phyloP scores from a whole-genome alignment of 2,888 invertebrate species.

The Plebejus melissa region DNA sequence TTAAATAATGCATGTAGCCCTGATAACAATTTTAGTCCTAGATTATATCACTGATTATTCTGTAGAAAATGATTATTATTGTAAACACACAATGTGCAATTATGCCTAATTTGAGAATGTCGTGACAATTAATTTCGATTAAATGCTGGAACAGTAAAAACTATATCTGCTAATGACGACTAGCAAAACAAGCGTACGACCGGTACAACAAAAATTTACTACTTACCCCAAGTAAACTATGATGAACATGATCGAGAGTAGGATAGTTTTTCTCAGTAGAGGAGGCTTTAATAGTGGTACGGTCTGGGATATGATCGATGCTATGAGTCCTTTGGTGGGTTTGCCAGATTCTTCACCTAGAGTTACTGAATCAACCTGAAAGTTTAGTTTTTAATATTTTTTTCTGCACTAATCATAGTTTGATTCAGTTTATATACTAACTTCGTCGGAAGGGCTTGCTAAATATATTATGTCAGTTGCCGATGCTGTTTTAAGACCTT shows the following conservation, averaged over 20 bases:
- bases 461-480: not conserved
- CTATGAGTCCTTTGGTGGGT: conserved; percentile 44
- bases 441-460: not conserved
- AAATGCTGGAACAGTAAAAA: not conserved
- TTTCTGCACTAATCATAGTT: not conserved
- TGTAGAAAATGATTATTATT: too few species aligned
- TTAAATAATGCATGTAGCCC: not conserved
- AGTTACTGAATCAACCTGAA: conserved; percentile 51
- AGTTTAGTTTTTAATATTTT: conserved; percentile 6
- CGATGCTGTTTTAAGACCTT: not conserved
- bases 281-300: conserved; percentile 73
- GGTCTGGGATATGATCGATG: conserved; percentile 62
- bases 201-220: conserved; percentile 2
- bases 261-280: conserved; percentile 65
- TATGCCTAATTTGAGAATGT: not conserved
- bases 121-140: not conserved
- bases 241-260: conserved; percentile 75
- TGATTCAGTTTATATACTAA: not conserved
- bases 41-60: conserved; percentile 36
- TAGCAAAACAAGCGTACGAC: not conserved
- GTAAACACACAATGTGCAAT: not conserved
- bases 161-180: not conserved
- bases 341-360: conserved; percentile 48
- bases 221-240: conserved; percentile 68
- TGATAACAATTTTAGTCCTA: conserved; percentile 46